Percentiles rank a stretch among this genome's conserved stretches.
Evolutionary conservation across 2,113 vertebrate genomes (phyloP).

Genomic region (Phaethornis superciliosus): DNA sequence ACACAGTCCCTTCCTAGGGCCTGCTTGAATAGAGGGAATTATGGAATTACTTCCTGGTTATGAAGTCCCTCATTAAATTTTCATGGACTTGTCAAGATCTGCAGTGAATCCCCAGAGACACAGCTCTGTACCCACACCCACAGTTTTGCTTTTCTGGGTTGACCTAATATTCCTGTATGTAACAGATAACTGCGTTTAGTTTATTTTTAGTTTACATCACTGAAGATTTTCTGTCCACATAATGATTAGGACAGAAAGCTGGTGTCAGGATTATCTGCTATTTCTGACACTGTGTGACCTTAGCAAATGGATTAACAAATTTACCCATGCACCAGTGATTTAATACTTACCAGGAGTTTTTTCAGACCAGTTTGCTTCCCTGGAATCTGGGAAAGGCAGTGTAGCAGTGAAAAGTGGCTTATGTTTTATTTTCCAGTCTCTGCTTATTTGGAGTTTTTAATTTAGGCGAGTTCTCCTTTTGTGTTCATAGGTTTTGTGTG

Average conservation of each 20-base stretch:
- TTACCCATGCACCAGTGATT: conserved; percentile 44
- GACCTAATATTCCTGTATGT: neutral
- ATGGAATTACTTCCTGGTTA: neutral
- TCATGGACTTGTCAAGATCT: neutral
- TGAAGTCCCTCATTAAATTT: neutral
- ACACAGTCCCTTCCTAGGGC: neutral
- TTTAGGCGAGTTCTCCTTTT: neutral
- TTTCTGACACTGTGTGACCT: conserved; percentile 52
- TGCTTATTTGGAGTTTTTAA: neutral
- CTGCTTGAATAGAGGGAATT: neutral
- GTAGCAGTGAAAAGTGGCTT: neutral
- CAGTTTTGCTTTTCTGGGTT: neutral
- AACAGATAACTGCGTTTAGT: neutral
- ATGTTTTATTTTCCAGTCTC: conserved; percentile 1
- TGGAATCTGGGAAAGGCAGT: neutral
- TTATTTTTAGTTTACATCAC: conserved; percentile 7
- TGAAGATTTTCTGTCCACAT: conserved; percentile 31
- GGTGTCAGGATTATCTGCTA: conserved; percentile 50
- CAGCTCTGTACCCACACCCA: neutral
- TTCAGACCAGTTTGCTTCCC: neutral
- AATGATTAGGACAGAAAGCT: conserved; percentile 36
- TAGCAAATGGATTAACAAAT: conserved; percentile 61
- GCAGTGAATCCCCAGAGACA: neutral
- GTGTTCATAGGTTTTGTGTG: neutral
- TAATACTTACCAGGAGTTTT: conserved; percentile 23